Evolutionary conservation across 2,888 invertebrate species (phyloP), one percentile per base, ranked within the genome.

Genomic region (Phyllotreta striolata): DNA sequence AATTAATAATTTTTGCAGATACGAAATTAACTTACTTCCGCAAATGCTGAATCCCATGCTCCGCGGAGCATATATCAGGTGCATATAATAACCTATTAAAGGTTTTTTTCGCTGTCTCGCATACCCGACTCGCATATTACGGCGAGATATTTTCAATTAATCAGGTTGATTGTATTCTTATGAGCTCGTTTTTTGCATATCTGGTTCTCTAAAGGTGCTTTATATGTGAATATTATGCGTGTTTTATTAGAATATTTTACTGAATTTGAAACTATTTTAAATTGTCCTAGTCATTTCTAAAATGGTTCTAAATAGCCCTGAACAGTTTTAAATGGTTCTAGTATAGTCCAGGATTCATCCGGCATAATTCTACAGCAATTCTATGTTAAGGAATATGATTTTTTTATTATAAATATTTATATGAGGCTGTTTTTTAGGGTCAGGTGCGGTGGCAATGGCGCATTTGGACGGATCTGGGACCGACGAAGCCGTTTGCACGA

Each of bases 391-490:
- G 5, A 41, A 41, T 3, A 41, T 41, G 41, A 41, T 44, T 37
- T 9, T 24, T 35, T 13, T 46, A 24, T 24, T 24, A 24, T 24
- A 24, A 24, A 24, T 24, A 24, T 24, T 24, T 24, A 24, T 24
- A 24, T 24, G 24, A 24, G 24, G 24, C 24, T 24, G 24, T 12
- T 5, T 7, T 38, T 47, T 59, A 92, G 93, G 94, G 57, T 95
- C 95, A 12, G 95, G 96, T 46, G 95, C 95, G 6, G 91, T 93
- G 37, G 91, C 93, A 12, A 79, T 95, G 70, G 92, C 92, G 7
- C 95, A 95, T 80, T 82, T 93, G 57, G 94, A 91, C 82, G 95
- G 95, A 1, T 89, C 90, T 34, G 93, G 93, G 46, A 90, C 91
- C 1, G 92, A 92, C 73, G 92, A 93, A 77, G 93, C 93, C 13